Conservation (phyloP, 2,888 invertebrate genomes). For the Drosophila stalkeri region DNA sequence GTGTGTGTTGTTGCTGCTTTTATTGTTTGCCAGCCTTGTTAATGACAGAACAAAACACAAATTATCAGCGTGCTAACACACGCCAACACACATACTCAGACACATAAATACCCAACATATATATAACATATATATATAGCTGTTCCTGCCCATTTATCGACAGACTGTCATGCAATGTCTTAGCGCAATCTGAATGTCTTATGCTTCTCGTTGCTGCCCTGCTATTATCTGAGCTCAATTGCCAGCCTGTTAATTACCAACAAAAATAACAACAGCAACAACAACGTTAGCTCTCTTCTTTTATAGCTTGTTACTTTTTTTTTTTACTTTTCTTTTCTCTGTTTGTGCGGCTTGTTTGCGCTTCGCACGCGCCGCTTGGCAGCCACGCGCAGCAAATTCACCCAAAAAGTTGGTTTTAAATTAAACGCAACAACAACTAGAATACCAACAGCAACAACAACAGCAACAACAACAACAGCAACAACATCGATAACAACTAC, state of each 20-base stretch:
- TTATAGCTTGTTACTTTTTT: slow-evolving; percentile 26
- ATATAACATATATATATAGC: slow-evolving; percentile 1
- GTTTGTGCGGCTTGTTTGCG: slow-evolving; percentile 43
- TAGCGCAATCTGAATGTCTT: slow-evolving; percentile 22
- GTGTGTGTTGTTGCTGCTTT: slow-evolving; percentile 18
- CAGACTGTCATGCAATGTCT: slow-evolving; percentile 53
- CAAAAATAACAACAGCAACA: slow-evolving; percentile 42
- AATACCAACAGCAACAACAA: slow-evolving; percentile 21
- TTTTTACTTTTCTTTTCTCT: background rate
- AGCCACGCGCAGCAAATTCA: slow-evolving; percentile 74
- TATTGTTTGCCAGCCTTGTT: slow-evolving; percentile 43
- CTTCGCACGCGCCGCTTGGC: slow-evolving; percentile 73
- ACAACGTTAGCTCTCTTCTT: slow-evolving; percentile 46
- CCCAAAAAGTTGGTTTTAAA: slow-evolving; percentile 62
- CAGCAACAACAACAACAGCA: slow-evolving; percentile 9
- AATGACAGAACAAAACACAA: slow-evolving; percentile 61
- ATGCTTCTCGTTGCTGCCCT: slow-evolving; percentile 5
- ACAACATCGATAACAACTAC: slow-evolving; percentile 20
- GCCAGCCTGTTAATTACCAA: slow-evolving; percentile 73
- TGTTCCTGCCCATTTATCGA: slow-evolving; percentile 36
- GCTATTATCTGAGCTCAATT: slow-evolving; percentile 44
- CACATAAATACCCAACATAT: slow-evolving; percentile 6
- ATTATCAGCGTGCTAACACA: slow-evolving; percentile 51
- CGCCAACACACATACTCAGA: slow-evolving; percentile 11
- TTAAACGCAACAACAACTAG: slow-evolving; percentile 47